Base-by-base conservation (phyloP, 2,888 invertebrate genomes). In the Lasioglossum morio region DNA sequence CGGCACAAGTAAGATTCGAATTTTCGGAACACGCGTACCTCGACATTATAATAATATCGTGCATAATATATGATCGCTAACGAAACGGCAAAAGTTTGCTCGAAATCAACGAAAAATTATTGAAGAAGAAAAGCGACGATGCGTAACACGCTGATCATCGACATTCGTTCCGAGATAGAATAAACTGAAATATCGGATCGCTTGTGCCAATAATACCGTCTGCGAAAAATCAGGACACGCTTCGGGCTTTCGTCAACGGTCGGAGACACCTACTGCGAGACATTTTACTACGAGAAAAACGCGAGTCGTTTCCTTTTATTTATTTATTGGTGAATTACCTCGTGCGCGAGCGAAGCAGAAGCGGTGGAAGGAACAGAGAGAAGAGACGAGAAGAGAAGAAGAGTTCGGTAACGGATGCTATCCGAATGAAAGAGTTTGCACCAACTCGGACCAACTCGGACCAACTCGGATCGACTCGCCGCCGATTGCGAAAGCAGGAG, bases 151-250 rank as follows among this genome's bases (percentile, higher is more conserved):
- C 16, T 63, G 63, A 30, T 30, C 30, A 63, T 63, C 7, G 63
- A 27, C 23, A 57, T 43, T 48, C 12, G 37, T 72, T 75, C 4
- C n/a, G 19, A 75, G 7, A 73, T 16, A 34, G 66, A 10, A 53
- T 23, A 48, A 60, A 10, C 66, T 37, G 27, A 85, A 63, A 75
- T 48, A 63, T 81, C 66, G 48, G 30, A 46, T 40, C 10, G 1
- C 16, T 66, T 23, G 63, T 30, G 78, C 86, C 77, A 81, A 79
- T 74, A 77, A 74, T 57, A 72, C 19, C 70, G 48, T 43, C 86
- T 74, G 43, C 46, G 75, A 76, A 81, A 81, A 78, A 81, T 72
- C 86, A 63, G 86, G 78, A 86, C 86, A 81, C 70, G 75, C 14
- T 57, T 72, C 72, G 48, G 48, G 48, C 60, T 72, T 70, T 75